Conservation (phyloP, 1,140 invertebrate genomes). For the Zaprionus nigranus region DNA sequence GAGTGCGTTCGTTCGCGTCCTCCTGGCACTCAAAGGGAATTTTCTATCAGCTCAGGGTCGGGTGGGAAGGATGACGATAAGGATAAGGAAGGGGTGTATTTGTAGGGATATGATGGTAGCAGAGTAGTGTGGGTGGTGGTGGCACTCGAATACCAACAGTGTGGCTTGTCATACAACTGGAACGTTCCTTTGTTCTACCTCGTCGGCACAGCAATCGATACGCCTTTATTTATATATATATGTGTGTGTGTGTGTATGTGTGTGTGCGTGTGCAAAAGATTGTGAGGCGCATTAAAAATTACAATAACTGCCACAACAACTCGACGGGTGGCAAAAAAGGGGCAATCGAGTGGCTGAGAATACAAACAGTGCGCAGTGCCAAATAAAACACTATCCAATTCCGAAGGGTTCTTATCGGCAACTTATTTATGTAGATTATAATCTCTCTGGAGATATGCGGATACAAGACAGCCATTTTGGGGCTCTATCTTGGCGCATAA, state of each 20-base stretch:
- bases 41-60: slow-evolving; percentile 34
- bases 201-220: slow-evolving; percentile 36
- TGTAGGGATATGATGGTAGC: not conserved
- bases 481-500: not conserved
- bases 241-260: not conserved
- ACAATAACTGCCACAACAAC: slow-evolving; percentile 34
- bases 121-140: not conserved
- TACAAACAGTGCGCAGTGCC: slow-evolving; percentile 21
- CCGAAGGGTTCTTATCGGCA: slow-evolving; percentile 28
- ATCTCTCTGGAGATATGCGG: slow-evolving; percentile 27
- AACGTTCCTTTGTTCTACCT: slow-evolving; percentile 31
- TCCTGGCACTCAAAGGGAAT: slow-evolving; percentile 48
- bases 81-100: not conserved
- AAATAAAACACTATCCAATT: slow-evolving; percentile 46
- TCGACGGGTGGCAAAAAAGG: slow-evolving; percentile 12
- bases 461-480: slow-evolving; percentile 17
- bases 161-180: slow-evolving; percentile 24
- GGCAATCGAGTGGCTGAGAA: slow-evolving; percentile 40
- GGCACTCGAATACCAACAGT: slow-evolving; percentile 13
- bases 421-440: slow-evolving; percentile 50
- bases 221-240: not conserved
- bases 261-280: not conserved
- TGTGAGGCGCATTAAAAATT: slow-evolving; percentile 39
- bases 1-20: slow-evolving; percentile 3
- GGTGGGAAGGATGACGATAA: not conserved